Base-by-base conservation (phyloP, 2,113 vertebrate genomes). In the Lepidothrix coronata region DNA sequence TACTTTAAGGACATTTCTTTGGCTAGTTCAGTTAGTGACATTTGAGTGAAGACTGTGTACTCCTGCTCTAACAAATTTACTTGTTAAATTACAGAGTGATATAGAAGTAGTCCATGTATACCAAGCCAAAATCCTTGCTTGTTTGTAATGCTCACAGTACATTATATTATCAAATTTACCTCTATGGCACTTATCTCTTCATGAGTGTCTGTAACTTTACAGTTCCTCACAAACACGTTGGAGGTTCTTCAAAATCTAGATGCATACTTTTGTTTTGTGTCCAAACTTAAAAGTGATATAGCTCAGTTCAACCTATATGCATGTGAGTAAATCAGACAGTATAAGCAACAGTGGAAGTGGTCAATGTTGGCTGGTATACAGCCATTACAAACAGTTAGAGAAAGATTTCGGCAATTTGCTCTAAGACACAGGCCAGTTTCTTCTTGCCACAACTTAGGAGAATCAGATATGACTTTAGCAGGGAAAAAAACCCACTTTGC, bases 31-130 rank as follows among this genome's bases (percentile, higher is more conserved):
- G 41, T 12, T 28, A 84, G 9, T 55, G 18, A 65, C 61, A 51
- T 66, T 30, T 66, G 19, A 14, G 55, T 0, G 0, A 5, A 65
- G 3, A 8, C 24, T 70, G 6, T 22, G 15, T 70, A 33, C 4
- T 49, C 18, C 21, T 70, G 57, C 2, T 14, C 8, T 59, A 28
- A 2, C 5, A 65, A 4, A 9, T 39, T 65, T 21, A 61, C 11
- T 61, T 12, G 12, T 24, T n/a, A 30, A n/a, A 8, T 58, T 57
- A 65, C 25, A 57, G 30, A 41, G 24, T 67, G 9, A 8, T 43
- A 30, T 28, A 31, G 27, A 78, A 63, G 30, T 21, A 73, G 25
- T 12, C 6, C 2, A 21, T 13, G 6, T 43, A 37, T 27, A 72
- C 8, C 33, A 77, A 77, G 4, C 1, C 25, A 85, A 82, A 58